phyloP scores from a whole-genome alignment of 1,140 invertebrate species.

The Trachelipus rathkii region DNA sequence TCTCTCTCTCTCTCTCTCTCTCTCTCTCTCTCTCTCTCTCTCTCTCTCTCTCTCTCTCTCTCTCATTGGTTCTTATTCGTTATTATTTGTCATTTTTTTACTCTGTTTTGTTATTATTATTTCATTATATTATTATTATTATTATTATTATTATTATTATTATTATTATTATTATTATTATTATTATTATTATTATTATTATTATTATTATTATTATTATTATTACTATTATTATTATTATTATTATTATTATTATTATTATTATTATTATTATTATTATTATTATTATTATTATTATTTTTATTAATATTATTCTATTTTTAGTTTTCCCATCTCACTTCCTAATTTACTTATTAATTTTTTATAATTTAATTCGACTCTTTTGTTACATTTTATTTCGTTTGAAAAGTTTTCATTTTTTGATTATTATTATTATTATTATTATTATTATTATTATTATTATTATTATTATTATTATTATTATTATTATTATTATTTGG shows the following conservation, averaged over 20 bases:
- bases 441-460: slow-evolving; percentile 4
- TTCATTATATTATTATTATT: neutral
- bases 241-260: slow-evolving; percentile 1
- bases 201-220: neutral
- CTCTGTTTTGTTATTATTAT: neutral
- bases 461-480: slow-evolving; percentile 15
- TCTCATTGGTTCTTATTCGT: neutral
- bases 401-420: neutral
- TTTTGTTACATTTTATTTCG: neutral
- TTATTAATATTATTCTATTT: neutral
- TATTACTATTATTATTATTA: neutral
- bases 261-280: neutral
- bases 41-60: neutral
- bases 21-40: slow-evolving; percentile 2
- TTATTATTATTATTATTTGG: neutral
- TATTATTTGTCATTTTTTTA: neutral
- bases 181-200: slow-evolving; percentile 4
- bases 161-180: neutral
- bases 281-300: neutral
- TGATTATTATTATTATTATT: neutral
- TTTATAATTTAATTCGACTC: neutral
- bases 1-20: neutral
- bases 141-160: slow-evolving; percentile 1
- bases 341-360: neutral
- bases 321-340: neutral